These are phyloP conservation scores for Bungarus multicinctus DNA, from an alignment of 2,113 vertebrate species.

Conservation along the genomic window DNA sequence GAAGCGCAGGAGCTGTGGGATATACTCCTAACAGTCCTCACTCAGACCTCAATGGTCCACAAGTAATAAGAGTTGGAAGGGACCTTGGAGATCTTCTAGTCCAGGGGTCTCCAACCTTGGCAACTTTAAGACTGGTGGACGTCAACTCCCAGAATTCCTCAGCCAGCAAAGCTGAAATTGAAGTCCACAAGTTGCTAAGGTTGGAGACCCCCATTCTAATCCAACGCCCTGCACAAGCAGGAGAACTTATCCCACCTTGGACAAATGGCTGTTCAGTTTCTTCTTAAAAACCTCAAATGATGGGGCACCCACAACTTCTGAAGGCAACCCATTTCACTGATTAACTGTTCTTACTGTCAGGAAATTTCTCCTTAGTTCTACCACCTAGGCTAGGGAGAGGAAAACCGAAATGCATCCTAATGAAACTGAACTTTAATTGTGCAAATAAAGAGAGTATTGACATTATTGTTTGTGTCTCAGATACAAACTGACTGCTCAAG, in stretches of 20 bases:
- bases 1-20: not conserved
- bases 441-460: not conserved
- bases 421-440: too few relatives aligned
- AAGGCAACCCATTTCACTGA: not conserved
- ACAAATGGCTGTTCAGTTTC: not conserved
- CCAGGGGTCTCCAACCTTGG: too few relatives aligned
- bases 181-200: too few relatives aligned
- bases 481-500: not conserved
- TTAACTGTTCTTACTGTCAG: not conserved
- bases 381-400: not conserved
- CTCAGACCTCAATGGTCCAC: not conserved
- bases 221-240: not conserved
- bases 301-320: not conserved
- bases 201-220: too few relatives aligned
- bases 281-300: not conserved
- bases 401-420: not conserved
- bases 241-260: not conserved
- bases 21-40: not conserved
- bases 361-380: not conserved
- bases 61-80: not conserved
- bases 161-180: too few relatives aligned
- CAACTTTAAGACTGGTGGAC: too few relatives aligned
- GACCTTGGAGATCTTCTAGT: not conserved
- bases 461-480: not conserved
- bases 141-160: too few relatives aligned